A percentile compares a stretch with the other conserved stretches of the same genome.
These are phyloP conservation scores for Cephus nigrinus DNA, from an alignment of 2,888 invertebrate species.

Conservation along the genomic window DNA sequence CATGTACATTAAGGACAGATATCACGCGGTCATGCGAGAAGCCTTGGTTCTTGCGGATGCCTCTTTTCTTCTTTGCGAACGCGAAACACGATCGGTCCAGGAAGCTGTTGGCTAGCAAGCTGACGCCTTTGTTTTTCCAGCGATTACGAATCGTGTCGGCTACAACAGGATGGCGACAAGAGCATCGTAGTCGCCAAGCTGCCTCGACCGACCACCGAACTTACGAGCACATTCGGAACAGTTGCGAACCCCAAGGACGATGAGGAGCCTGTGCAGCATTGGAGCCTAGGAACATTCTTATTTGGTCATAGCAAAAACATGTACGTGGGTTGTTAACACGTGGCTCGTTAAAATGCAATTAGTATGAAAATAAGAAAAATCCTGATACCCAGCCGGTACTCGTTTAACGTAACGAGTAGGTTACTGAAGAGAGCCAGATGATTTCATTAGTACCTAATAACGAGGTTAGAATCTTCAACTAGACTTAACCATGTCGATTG, in stretches of 20 bases:
- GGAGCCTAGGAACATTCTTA: not conserved
- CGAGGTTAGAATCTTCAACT: not conserved
- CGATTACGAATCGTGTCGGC: not conserved
- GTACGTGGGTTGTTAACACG: not conserved
- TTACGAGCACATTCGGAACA: not conserved
- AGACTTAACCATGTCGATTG: not conserved
- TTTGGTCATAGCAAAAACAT: not conserved
- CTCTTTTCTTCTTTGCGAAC: not conserved
- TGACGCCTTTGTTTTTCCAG: slow-evolving; percentile 5
- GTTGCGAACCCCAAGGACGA: not conserved
- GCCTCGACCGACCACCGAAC: not conserved
- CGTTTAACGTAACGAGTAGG: not conserved
- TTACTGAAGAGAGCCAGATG: not conserved
- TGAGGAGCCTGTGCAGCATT: not conserved
- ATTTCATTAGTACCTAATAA: not conserved
- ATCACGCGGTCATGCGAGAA: not conserved
- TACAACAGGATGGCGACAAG: not conserved
- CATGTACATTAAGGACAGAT: not conserved
- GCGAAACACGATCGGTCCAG: not conserved
- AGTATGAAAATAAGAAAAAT: not conserved
- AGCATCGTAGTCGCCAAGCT: not conserved
- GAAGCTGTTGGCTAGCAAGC: not conserved
- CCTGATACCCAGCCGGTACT: not conserved
- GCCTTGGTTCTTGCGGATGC: not conserved
- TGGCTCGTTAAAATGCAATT: not conserved